phyloP scores from a whole-genome alignment of 1,140 invertebrate genomes.

The Procambarus virginalis region DNA sequence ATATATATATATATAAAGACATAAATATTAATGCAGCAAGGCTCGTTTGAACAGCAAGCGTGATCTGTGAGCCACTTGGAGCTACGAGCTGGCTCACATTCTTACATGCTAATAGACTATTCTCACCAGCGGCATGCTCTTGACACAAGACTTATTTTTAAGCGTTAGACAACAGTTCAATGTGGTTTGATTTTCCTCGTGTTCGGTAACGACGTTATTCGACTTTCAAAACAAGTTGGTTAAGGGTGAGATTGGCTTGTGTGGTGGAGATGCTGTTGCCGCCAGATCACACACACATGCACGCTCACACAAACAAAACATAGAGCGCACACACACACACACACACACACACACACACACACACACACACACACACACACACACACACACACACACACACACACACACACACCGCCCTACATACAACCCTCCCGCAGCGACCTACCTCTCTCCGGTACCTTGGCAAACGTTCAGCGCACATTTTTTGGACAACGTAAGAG shows the following conservation, averaged over 20 bases:
- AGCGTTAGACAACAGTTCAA: not conserved
- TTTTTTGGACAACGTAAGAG: not conserved
- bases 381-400: too few species aligned
- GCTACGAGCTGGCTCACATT: not conserved
- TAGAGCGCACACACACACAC: too few species aligned
- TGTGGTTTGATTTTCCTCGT: not conserved
- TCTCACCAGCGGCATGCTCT: not conserved
- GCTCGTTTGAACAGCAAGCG: not conserved
- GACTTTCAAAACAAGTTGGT: too few species aligned
- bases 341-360: too few species aligned
- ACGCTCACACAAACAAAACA: too few species aligned
- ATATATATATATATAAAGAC: not conserved
- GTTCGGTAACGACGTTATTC: too few species aligned
- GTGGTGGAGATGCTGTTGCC: too few species aligned
- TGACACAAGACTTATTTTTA: not conserved
- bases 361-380: too few species aligned
- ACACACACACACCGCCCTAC: too few species aligned
- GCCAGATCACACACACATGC: too few species aligned
- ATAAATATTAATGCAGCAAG: not conserved
- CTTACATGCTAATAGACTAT: not conserved
- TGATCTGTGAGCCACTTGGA: too few species aligned
- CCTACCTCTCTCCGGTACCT: not conserved
- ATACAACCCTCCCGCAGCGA: not conserved
- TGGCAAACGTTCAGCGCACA: not conserved
- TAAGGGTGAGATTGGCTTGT: too few species aligned